A percentile compares a stretch with the other conserved stretches of the same genome.
phyloP scores from a whole-genome alignment of 1,140 invertebrate genomes.

The Protaetia brevitarsis region DNA sequence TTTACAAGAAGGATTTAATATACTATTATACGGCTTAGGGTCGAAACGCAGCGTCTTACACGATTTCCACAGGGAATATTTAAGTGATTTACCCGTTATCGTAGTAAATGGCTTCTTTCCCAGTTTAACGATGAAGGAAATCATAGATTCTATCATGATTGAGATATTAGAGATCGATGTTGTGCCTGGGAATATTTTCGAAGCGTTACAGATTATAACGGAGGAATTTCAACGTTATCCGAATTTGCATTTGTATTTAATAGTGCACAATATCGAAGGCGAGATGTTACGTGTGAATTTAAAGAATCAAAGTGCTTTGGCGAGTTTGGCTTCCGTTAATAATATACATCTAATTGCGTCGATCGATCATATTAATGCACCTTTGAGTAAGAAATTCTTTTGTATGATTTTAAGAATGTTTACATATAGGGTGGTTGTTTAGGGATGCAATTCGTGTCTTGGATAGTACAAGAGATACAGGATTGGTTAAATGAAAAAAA shows the following conservation, averaged over 20 bases:
- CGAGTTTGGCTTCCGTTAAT: conserved; percentile 67
- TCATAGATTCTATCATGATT: conserved; percentile 73
- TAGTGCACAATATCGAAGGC: conserved; percentile 90
- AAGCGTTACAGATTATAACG: conserved; percentile 69
- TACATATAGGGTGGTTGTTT: too few species aligned
- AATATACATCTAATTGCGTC: conserved; percentile 80
- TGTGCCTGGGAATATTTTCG: conserved; percentile 60
- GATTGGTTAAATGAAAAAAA: too few species aligned
- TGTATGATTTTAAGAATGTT: too few species aligned
- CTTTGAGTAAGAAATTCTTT: conserved; percentile 65
- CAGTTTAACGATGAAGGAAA: conserved; percentile 81
- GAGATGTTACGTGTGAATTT: conserved; percentile 64
- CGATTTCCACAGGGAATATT: conserved; percentile 66
- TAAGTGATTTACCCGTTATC: conserved; percentile 67
- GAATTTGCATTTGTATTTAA: conserved; percentile 68
- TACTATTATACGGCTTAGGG: conserved; percentile 66
- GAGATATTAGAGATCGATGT: conserved; percentile 67
- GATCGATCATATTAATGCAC: conserved; percentile 90
- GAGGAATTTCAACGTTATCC: conserved; percentile 56
- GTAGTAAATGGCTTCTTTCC: conserved; percentile 92
- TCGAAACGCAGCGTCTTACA: conserved; percentile 80
- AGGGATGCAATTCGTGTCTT: too few species aligned
- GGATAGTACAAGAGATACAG: too few species aligned
- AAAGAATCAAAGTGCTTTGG: conserved; percentile 74
- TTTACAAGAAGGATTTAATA: conserved; percentile 80